These are phyloP conservation scores for Myotis daubentonii DNA, from an alignment of 2,797 vertebrate genomes.

Conservation along the genomic window DNA sequence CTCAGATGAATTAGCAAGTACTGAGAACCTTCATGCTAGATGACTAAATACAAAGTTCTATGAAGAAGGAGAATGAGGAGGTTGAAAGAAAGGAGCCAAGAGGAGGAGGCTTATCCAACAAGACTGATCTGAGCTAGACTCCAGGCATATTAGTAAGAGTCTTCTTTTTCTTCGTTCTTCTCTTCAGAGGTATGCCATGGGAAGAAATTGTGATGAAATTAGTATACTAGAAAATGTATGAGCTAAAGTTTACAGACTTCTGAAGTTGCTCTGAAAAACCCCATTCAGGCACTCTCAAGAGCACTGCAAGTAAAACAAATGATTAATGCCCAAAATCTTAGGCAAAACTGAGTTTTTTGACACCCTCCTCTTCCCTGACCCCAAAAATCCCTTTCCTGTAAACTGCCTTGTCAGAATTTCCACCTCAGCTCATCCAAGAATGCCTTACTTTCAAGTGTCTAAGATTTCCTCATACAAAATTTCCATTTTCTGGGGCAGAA, in stretches of 20 bases:
- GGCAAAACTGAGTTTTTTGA: slow-evolving; percentile 34
- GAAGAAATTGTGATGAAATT: slow-evolving; percentile 51
- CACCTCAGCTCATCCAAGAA: slow-evolving; percentile 46
- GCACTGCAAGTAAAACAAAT: not conserved
- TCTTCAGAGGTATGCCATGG: not conserved
- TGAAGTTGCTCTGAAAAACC: slow-evolving; percentile 32
- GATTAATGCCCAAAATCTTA: slow-evolving; percentile 39
- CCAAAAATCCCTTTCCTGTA: slow-evolving; percentile 26
- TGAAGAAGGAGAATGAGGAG: slow-evolving; percentile 9
- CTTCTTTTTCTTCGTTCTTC: slow-evolving; percentile 36
- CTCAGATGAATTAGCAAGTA: slow-evolving; percentile 23
- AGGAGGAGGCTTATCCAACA: not conserved
- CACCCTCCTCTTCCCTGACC: not conserved
- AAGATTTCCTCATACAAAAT: slow-evolving; percentile 43
- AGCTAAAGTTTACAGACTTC: slow-evolving; percentile 46
- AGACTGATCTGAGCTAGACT: slow-evolving; percentile 4
- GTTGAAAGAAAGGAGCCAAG: slow-evolving; percentile 20
- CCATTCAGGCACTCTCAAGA: not conserved
- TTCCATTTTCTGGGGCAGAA: slow-evolving; percentile 35
- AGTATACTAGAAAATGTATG: slow-evolving; percentile 40
- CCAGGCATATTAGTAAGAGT: slow-evolving; percentile 14
- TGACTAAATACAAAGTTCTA: slow-evolving; percentile 44
- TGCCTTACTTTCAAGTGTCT: slow-evolving; percentile 28
- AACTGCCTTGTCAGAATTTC: slow-evolving; percentile 18
- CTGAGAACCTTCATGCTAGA: not conserved